These are phyloP conservation scores for Xenopus tropicalis DNA, from an alignment of 2,113 vertebrate species.

Conservation along the genomic window UCB_Xtro_10.0 CM004448.2:57370001-57370500, in stretches of 20 bases:
- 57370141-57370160: conserved; percentile 79
- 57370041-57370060: conserved; percentile 72
- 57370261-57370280: conserved; percentile 72
- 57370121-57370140: conserved; percentile 86
- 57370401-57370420: conserved; percentile 82
- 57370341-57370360: conserved; percentile 88
- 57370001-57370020: conserved; percentile 77
- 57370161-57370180: conserved; percentile 91
- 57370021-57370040: conserved; percentile 80
- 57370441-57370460: conserved; percentile 87
- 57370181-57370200: conserved; percentile 88
- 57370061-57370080: conserved; percentile 73
- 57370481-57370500: conserved; percentile 92
- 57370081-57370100: conserved; percentile 85
- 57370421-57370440: conserved; percentile 87
- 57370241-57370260: conserved; percentile 83
- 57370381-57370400: conserved; percentile 94
- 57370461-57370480: conserved; percentile 83
- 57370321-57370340: conserved; percentile 96
- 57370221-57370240: conserved; percentile 77
- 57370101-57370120: conserved; percentile 86
- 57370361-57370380: conserved; percentile 96
- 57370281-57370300: conserved; percentile 83
- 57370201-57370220: conserved; percentile 85
- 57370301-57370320: conserved; percentile 86